These are phyloP conservation scores for Chymomyza amoena DNA, from an alignment of 2,888 invertebrate species.

Conservation along the genomic window DNA sequence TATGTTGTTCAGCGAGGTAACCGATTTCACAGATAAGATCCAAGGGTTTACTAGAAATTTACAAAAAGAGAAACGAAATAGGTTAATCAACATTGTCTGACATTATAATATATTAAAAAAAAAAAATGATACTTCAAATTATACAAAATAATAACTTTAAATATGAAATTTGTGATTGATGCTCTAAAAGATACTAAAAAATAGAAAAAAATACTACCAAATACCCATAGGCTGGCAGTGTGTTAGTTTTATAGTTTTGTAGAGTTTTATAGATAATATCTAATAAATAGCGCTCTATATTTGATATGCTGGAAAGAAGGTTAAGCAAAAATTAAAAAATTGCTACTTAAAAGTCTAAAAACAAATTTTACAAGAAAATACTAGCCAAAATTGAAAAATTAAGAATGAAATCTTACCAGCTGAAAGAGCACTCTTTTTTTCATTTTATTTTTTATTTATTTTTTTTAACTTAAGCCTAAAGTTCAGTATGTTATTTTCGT, in stretches of 20 bases:
- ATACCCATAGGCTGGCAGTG: not conserved
- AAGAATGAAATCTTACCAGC: not conserved
- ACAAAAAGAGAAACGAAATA: slow-evolving; percentile 32
- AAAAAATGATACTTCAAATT: not conserved
- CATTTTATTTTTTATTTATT: not conserved
- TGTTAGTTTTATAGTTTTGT: not conserved
- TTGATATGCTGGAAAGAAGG: not conserved
- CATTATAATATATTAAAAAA: not conserved
- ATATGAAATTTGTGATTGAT: slow-evolving; percentile 3
- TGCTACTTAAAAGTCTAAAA: not conserved
- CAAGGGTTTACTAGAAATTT: slow-evolving; percentile 72
- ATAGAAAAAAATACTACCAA: not conserved
- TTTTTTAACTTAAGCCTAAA: not conserved
- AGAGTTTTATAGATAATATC: not conserved
- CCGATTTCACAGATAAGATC: slow-evolving; percentile 76
- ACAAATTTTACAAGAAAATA: not conserved
- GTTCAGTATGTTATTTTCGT: not conserved
- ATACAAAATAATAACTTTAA: not conserved
- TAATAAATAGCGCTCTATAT: not conserved
- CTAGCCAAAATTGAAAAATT: not conserved
- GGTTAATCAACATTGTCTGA: slow-evolving; percentile 33
- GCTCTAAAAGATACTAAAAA: not conserved
- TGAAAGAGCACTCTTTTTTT: not conserved
- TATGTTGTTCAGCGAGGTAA: slow-evolving; percentile 76
- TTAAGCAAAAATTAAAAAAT: not conserved